These are phyloP conservation scores for Helicolenus hilgendorfi DNA, from an alignment of 2,797 vertebrate species.

Conservation along the genomic window DNA sequence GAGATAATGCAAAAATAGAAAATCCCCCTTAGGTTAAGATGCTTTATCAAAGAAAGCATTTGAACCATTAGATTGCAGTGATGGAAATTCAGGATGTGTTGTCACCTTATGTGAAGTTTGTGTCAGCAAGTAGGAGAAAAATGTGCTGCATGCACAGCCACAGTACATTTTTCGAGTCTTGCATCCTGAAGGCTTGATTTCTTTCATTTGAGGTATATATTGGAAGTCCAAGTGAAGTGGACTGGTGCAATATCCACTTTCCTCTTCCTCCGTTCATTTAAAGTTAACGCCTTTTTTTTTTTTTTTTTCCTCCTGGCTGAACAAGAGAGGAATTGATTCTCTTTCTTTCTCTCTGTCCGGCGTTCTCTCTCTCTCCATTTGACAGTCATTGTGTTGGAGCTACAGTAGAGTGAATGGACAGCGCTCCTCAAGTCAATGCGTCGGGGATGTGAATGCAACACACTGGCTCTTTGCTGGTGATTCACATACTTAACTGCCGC, in stretches of 20 bases:
- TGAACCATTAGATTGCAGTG: not conserved
- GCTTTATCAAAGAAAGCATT: not conserved
- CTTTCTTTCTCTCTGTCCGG: not conserved
- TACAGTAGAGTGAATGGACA: conserved; percentile 1
- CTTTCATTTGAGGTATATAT: not conserved
- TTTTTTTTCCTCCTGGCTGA: not conserved
- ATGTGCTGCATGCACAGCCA: not conserved
- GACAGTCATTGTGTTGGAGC: conserved; percentile 16
- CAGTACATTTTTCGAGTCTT: not conserved
- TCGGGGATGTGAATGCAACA: not conserved
- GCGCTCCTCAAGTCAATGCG: not conserved
- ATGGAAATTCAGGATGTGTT: not conserved
- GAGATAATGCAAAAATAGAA: not conserved
- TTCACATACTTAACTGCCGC: not conserved
- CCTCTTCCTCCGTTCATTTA: not conserved
- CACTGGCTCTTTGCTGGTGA: not conserved
- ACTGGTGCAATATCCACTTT: not conserved
- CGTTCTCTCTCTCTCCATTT: not conserved
- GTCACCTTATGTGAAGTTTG: not conserved
- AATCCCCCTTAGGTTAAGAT: not conserved
- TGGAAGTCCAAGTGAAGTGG: not conserved
- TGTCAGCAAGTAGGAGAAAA: not conserved
- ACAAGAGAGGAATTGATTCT: not conserved
- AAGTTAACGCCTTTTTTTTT: not conserved
- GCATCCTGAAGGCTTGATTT: not conserved